Percentiles rank a stretch among this genome's conserved stretches.
Conservation (phyloP, 2,888 invertebrate genomes). For the Thymelicus lineola region DNA sequence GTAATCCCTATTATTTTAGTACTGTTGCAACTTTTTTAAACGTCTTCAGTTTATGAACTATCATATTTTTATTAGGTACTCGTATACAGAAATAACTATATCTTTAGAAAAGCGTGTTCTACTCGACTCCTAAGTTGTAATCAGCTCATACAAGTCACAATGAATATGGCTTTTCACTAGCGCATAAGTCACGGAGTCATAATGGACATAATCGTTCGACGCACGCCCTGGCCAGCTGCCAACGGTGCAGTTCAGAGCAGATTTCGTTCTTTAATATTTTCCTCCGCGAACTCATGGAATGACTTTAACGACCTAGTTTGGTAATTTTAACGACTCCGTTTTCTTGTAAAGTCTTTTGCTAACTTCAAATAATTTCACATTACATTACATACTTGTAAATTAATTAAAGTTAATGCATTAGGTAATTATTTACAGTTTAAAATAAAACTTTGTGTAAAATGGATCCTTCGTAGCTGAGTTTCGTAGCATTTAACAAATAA, state of each 20-base stretch:
- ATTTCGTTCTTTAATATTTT: conserved; percentile 57
- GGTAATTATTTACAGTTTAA: too few species aligned
- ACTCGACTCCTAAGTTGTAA: conserved; percentile 4
- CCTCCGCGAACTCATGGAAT: conserved; percentile 12
- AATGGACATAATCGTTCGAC: conserved; percentile 61
- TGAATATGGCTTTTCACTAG: conserved; percentile 1
- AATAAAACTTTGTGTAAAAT: too few species aligned
- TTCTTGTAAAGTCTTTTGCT: conserved; percentile 3
- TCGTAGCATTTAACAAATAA: too few species aligned
- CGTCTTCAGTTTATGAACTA: too few species aligned
- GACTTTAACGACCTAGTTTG: conserved; percentile 18
- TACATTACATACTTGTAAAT: too few species aligned
- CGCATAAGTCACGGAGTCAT: conserved; percentile 47
- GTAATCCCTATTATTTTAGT: too few species aligned
- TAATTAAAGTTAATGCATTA: too few species aligned
- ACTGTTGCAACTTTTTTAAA: too few species aligned
- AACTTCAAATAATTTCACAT: conserved; percentile 4
- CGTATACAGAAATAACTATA: neutral
- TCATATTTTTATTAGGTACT: neutral
- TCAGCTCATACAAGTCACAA: conserved; percentile 5
- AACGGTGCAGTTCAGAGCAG: conserved; percentile 58
- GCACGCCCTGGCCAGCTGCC: conserved; percentile 60
- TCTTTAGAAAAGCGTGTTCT: neutral
- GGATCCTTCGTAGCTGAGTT: too few species aligned
- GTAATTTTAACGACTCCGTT: conserved; percentile 14